Conservation (phyloP, 2,113 vertebrate genomes). For the Nycticryphes semicollaris region DNA sequence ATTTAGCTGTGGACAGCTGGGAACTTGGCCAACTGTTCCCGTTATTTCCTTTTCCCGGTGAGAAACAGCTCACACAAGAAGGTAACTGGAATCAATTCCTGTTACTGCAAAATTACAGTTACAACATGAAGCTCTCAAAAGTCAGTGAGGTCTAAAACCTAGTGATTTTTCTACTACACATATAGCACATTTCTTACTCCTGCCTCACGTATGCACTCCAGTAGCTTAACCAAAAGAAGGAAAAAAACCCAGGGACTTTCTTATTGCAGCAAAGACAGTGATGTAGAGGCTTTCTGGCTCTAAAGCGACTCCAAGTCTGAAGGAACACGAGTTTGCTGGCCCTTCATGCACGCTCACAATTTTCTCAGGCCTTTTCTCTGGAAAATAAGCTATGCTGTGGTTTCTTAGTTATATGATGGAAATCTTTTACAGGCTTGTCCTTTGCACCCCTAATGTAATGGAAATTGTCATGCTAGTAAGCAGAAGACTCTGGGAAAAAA, state of each 20-base stretch:
- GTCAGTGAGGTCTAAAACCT: background rate
- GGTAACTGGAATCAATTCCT: constrained; percentile 35
- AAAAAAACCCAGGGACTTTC: background rate
- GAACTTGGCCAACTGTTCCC: background rate
- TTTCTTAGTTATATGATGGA: background rate
- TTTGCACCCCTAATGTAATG: background rate
- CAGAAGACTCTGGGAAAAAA: background rate
- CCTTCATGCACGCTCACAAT: background rate
- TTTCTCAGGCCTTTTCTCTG: background rate
- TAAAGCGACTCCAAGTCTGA: background rate
- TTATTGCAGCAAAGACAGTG: background rate
- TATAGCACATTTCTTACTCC: background rate
- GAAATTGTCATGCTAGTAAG: background rate
- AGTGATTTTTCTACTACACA: background rate
- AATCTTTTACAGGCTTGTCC: background rate
- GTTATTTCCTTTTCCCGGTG: background rate
- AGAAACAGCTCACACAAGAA: constrained; percentile 21
- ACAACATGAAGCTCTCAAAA: background rate
- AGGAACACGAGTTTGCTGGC: background rate
- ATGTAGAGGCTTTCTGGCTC: background rate
- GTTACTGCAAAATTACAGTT: background rate
- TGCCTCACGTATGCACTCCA: background rate
- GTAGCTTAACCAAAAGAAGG: background rate
- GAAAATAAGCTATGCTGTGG: background rate
- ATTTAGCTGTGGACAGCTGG: constrained; percentile 22